Evolutionary conservation across 1,140 invertebrate genomes (phyloP).

Genomic region (fruit fly (Drosophila melanogaster)): Release_6_plus_ISO1_MT NT_033779.5:7974001-7974500

Average conservation of each 20-base stretch:
- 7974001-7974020: too few species aligned
- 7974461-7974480: constrained; percentile 82
- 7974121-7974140: constrained; percentile 1
- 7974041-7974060: too few species aligned
- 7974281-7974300: constrained; percentile 67
- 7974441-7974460: constrained; percentile 70
- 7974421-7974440: constrained; percentile 48
- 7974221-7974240: constrained; percentile 65
- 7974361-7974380: constrained; percentile 1
- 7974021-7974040: too few species aligned
- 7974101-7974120: not conserved
- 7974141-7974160: constrained; percentile 16
- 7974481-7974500: constrained; percentile 73
- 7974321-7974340: constrained; percentile 16
- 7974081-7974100: not conserved
- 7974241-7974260: constrained; percentile 21
- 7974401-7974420: constrained; percentile 60
- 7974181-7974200: not conserved
- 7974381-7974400: constrained; percentile 18
- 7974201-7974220: constrained; percentile 55
- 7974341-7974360: constrained; percentile 20
- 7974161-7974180: constrained; percentile 10
- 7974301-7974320: constrained; percentile 40
- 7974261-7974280: constrained; percentile 65
- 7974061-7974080: too few species aligned